Conservation (phyloP, 2,888 invertebrate genomes). For the Nephrotoma flavescens region DNA sequence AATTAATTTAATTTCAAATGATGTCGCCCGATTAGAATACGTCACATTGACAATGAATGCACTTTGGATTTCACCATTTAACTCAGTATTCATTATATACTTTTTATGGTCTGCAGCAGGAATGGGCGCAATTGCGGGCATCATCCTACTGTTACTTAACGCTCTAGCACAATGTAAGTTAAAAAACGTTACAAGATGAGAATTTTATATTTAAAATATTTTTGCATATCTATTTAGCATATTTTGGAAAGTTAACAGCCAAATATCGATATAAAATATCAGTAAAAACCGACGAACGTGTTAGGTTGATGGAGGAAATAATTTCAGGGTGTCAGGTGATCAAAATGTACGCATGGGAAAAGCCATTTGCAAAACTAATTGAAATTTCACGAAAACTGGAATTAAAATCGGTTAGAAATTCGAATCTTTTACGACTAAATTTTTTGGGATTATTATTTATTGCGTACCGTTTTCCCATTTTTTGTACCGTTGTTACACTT, state of each 20-base stretch:
- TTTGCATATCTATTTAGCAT: slow-evolving; percentile 13
- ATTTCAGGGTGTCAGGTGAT: slow-evolving; percentile 58
- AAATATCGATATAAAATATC: slow-evolving; percentile 36
- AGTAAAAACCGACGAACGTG: slow-evolving; percentile 53
- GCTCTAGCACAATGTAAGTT: slow-evolving; percentile 59
- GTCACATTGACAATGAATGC: slow-evolving; percentile 60
- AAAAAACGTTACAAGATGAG: neutral
- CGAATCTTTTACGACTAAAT: slow-evolving; percentile 46
- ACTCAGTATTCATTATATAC: slow-evolving; percentile 47
- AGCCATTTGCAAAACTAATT: slow-evolving; percentile 64
- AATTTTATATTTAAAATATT: neutral
- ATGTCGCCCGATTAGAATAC: slow-evolving; percentile 70
- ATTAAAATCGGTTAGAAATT: slow-evolving; percentile 40
- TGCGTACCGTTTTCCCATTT: slow-evolving; percentile 64
- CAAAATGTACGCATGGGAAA: slow-evolving; percentile 90
- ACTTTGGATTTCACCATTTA: slow-evolving; percentile 64
- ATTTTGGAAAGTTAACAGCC: slow-evolving; percentile 20
- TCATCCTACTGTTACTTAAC: slow-evolving; percentile 50
- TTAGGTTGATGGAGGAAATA: slow-evolving; percentile 63
- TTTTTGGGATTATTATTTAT: slow-evolving; percentile 66
- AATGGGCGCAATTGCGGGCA: slow-evolving; percentile 50
- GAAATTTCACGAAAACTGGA: slow-evolving; percentile 49
- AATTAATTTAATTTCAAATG: slow-evolving; percentile 77
- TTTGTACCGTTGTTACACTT: slow-evolving; percentile 56
- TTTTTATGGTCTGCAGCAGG: slow-evolving; percentile 55